These are phyloP conservation scores for Cryptotermes secundus DNA, from an alignment of 1,140 invertebrate species.

Conservation along the genomic window DNA sequence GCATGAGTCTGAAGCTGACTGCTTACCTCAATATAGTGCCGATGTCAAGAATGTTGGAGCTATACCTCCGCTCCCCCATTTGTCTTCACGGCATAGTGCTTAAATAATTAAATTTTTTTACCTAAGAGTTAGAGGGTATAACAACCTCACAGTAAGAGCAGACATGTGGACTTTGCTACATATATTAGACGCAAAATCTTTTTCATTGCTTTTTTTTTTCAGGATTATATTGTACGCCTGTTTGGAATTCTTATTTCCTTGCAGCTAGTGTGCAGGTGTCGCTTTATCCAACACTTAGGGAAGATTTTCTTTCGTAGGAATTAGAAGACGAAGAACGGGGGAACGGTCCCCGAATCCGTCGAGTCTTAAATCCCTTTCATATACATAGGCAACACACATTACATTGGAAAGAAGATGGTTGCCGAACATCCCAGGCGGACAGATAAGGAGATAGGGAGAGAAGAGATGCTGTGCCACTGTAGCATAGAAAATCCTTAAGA, in stretches of 20 bases:
- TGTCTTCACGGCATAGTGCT: too few relatives aligned
- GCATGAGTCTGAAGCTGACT: too few relatives aligned
- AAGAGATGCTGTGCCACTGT: not conserved
- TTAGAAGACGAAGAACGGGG: not conserved
- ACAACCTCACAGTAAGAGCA: too few relatives aligned
- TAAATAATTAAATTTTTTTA: too few relatives aligned
- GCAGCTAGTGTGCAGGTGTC: not conserved
- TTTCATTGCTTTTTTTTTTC: not conserved
- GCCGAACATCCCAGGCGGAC: not conserved
- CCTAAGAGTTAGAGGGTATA: too few relatives aligned
- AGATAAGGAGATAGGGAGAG: constrained; percentile 10
- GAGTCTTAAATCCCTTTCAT: constrained; percentile 16
- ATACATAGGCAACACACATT: constrained; percentile 6
- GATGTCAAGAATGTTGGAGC: too few relatives aligned
- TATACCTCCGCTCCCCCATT: too few relatives aligned
- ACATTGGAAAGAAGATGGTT: not conserved
- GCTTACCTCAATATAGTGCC: too few relatives aligned
- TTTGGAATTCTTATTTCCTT: too few relatives aligned
- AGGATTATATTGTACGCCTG: not conserved
- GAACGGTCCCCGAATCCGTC: not conserved
- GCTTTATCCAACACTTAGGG: not conserved
- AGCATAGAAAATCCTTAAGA: constrained; percentile 10
- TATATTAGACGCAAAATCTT: not conserved
- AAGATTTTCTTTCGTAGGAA: constrained; percentile 10
- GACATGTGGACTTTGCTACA: not conserved